These are phyloP conservation scores for Antheraea mylitta DNA, from an alignment of 1,140 invertebrate species.

Conservation along the genomic window DNA sequence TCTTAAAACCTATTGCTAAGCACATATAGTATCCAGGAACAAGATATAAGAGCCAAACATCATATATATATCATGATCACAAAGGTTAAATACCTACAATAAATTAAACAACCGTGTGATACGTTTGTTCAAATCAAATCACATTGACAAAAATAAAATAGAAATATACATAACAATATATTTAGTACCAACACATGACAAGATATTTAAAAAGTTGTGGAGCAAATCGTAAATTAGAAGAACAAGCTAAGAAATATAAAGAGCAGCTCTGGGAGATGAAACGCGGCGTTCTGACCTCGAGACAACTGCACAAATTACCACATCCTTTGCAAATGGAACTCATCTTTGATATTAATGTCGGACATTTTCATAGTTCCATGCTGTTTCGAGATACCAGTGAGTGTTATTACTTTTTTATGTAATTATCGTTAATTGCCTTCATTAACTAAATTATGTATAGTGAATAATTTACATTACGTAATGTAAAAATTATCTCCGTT, in stretches of 20 bases:
- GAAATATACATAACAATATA: not conserved
- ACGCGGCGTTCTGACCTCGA: constrained; percentile 48
- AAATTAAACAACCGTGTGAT: too few species aligned
- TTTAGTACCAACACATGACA: constrained; percentile 64
- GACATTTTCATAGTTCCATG: constrained; percentile 56
- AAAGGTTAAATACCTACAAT: too few species aligned
- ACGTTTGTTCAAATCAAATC: too few species aligned
- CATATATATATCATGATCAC: too few species aligned
- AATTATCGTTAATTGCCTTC: too few species aligned
- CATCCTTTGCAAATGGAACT: constrained; percentile 65
- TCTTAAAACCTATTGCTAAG: too few species aligned
- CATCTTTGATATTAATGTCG: constrained; percentile 68
- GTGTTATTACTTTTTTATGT: constrained; percentile 2
- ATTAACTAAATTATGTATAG: too few species aligned
- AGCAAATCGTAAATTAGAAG: constrained; percentile 38
- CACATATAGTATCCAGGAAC: too few species aligned
- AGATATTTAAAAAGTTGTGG: constrained; percentile 46
- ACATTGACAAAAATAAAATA: not conserved
- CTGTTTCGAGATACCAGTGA: constrained; percentile 57
- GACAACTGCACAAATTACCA: constrained; percentile 51
- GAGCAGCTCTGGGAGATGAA: constrained; percentile 61
- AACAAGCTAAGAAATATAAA: constrained; percentile 58
- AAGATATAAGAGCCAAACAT: too few species aligned
- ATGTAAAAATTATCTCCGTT: too few species aligned
- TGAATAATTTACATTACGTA: too few species aligned